Evolutionary conservation across 2,113 vertebrate species (phyloP).

Genomic region (Boleophthalmus pectinirostris): DNA sequence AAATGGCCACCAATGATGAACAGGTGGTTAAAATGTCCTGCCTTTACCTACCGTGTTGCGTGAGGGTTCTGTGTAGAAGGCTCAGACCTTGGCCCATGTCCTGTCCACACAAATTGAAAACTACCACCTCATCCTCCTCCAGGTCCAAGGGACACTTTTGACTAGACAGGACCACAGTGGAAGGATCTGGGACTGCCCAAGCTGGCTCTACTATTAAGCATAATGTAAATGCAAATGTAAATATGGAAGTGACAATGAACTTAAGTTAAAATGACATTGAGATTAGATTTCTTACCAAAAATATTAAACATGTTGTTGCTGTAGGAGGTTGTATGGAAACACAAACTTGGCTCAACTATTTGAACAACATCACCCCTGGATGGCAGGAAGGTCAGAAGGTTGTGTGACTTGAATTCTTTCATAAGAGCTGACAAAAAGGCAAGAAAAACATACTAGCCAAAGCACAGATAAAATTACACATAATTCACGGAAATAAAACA

Average conservation of each 20-base stretch:
- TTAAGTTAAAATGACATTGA: neutral
- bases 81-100: constrained; percentile 59
- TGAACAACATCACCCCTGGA: constrained; percentile 7
- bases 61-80: constrained; percentile 54
- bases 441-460: neutral
- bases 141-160: constrained; percentile 47
- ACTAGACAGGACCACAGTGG: constrained; percentile 52
- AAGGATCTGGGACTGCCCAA: constrained; percentile 63
- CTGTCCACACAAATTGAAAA: constrained; percentile 69
- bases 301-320: constrained; percentile 27
- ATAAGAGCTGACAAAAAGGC: constrained; percentile 64
- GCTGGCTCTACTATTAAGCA: constrained; percentile 63
- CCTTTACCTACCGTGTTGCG: constrained; percentile 41
- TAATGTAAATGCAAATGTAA: neutral
- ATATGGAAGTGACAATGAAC: neutral
- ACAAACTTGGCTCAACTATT: constrained; percentile 9
- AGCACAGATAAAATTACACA: neutral
- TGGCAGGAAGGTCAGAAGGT: constrained; percentile 32
- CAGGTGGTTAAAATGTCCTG: neutral
- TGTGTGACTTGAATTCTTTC: constrained; percentile 58
- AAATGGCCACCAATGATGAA: neutral
- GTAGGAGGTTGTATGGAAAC: constrained; percentile 68
- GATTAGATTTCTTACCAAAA: constrained; percentile 62
- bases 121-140: constrained; percentile 70
- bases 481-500: neutral